phyloP scores from a whole-genome alignment of 2,888 invertebrate species.

The Hololepta plana region DNA sequence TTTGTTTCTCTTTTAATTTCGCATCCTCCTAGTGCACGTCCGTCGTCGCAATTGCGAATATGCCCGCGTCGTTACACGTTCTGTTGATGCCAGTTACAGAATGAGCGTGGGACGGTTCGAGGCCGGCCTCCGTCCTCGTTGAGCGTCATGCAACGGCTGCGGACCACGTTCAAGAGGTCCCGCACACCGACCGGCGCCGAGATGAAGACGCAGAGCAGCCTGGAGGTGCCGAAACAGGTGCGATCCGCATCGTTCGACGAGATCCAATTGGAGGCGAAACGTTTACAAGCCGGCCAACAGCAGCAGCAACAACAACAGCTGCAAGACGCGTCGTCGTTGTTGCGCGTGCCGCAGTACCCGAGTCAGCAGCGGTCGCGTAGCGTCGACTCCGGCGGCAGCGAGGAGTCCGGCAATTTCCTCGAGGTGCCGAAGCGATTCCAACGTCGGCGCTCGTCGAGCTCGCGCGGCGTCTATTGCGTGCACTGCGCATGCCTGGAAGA shows the following conservation, averaged over 20 bases:
- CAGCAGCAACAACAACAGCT: slow-evolving; percentile 1
- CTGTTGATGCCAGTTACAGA: no score
- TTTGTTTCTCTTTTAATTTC: no score
- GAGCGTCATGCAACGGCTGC: slow-evolving; percentile 50
- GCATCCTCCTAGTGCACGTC: no score
- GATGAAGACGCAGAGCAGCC: slow-evolving; percentile 82
- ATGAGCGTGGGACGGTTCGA: slow-evolving; percentile 8
- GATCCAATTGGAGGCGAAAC: slow-evolving; percentile 62
- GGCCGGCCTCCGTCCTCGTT: slow-evolving; percentile 17
- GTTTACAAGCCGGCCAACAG: slow-evolving; percentile 26
- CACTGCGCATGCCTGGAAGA: slow-evolving; percentile 64
- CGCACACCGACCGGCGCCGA: slow-evolving; percentile 77
- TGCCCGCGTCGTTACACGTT: no score
- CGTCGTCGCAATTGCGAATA: no score
- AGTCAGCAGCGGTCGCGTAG: slow-evolving; percentile 60
- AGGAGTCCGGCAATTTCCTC: slow-evolving; percentile 39
- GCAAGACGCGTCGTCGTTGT: slow-evolving; percentile 7
- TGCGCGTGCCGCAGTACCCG: slow-evolving; percentile 40
- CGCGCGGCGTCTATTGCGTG: slow-evolving; percentile 51
- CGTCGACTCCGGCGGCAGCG: slow-evolving; percentile 59
- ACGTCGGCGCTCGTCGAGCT: slow-evolving; percentile 42
- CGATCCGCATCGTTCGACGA: slow-evolving; percentile 83
- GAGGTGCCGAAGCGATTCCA: slow-evolving; percentile 39
- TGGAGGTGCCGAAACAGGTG: slow-evolving; percentile 80
- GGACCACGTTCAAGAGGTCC: slow-evolving; percentile 74